phyloP scores from a whole-genome alignment of 2,113 vertebrate genomes.

The Sinocyclocheilus maitianheensis region DNA sequence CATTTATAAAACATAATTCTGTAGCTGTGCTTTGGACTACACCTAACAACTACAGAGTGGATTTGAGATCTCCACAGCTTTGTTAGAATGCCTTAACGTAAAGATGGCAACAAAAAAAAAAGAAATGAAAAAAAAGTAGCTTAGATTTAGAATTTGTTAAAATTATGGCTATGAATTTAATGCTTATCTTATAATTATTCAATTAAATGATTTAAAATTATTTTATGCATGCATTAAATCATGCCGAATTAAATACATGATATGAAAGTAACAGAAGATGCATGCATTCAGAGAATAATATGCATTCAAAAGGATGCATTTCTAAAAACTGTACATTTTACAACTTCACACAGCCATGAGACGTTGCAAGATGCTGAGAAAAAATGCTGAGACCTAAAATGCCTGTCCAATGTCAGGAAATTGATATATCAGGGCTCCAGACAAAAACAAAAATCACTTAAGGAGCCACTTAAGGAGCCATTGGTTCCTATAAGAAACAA shows the following conservation, averaged over 20 bases:
- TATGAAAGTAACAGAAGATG: too few species aligned
- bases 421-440: background rate
- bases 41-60: background rate
- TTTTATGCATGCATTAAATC: background rate
- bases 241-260: background rate
- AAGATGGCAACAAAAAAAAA: background rate
- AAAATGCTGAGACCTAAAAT: background rate
- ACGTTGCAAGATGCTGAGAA: background rate
- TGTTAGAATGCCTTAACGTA: background rate
- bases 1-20: constrained; percentile 7
- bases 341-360: background rate
- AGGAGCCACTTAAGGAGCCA: too few species aligned
- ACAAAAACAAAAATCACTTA: background rate
- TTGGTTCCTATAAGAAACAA: too few species aligned
- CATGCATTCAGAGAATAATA: too few species aligned
- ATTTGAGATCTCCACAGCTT: background rate
- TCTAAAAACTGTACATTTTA: background rate
- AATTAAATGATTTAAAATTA: too few species aligned
- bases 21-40: background rate
- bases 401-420: background rate
- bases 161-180: too few species aligned
- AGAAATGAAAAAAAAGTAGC: background rate
- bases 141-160: background rate
- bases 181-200: too few species aligned
- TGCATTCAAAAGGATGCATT: background rate